Base-by-base conservation (phyloP, 2,888 invertebrate genomes). In the Agonum fuliginosum region DNA sequence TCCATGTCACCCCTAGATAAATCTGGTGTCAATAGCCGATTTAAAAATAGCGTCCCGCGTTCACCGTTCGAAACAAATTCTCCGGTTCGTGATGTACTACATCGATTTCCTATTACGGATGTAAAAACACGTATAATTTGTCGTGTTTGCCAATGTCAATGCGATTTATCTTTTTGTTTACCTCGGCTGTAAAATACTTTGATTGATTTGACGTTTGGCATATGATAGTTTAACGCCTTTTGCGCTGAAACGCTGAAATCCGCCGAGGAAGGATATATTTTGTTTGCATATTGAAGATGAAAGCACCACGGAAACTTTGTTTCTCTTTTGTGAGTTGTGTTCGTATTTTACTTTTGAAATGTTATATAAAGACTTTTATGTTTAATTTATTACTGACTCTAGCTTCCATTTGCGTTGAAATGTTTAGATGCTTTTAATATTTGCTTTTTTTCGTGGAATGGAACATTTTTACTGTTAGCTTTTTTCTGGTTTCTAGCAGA, bases 141-240 rank as follows among this genome's bases (percentile, higher is more conserved):
- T 71, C 71, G 30, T 20, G 48, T 71, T 71, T 71, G 48, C 20
- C 51, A 30, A 8, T 71, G 48, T 22, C 51, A 30, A 8, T 19
- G 48, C 71, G 51, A 71, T 71, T 71, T 71, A 71, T 71, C 48
- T 71, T 71, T 71, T 19, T 71, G 71, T 71, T 71, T 71, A 48
- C 48, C 24, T 67, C 22, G 2, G 24, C 48, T 19, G 54, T 54
- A 54, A 37, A 37, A 67, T 67, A 41, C 24, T 37, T 37, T 67
- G 67, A 67, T 67, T 67, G 67, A 67, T 67, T 67, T 37, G 67
- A 41, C 67, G 41, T 37, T 67, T 41, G 37, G 67, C 41, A 41
- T 67, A 22, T 67, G 3, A 12, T 54, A 54, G 54, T 54, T 54
- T 54, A 22, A 54, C 54, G 22, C 22, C n/a, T 22, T 54, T 22